Evolutionary conservation across 2,888 invertebrate genomes (phyloP), one percentile per base, ranked within the genome.

Genomic region (Dione juno): DNA sequence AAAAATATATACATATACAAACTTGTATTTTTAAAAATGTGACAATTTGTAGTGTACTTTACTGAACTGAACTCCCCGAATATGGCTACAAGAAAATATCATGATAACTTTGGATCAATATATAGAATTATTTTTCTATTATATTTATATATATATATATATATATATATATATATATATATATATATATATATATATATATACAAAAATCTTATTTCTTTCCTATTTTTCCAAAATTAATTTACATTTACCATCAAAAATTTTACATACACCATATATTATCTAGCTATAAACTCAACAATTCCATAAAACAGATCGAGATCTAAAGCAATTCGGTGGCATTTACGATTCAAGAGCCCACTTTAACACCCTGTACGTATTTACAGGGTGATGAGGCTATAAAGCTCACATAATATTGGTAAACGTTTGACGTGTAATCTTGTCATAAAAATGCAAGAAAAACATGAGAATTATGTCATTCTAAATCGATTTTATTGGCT

Each of bases 401-500:
- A 91, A 90, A 90, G 83, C 75, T 79, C 82, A 82, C 83, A 83
- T 88, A 84, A 87, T 88, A 87, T 88, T 85, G 84, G 83, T 87
- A 89, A 92, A 87, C 88, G 90, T 85, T 90, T 89, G 85, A 88
- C 83, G 83, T 83, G 83, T 84, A 84, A 88, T 87, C 83, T 81
- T 79, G 77, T 74, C 76, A 77, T 82, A 82, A 82, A 82, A 76
- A 75, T 72, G 74, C 74, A 72, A 73, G 72, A 69, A 68, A 66
- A 73, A 75, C 37, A 74, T 70, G 69, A 5, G 61, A 73, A 69
- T 74, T 67, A 71, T 68, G 65, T 71, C 71, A 72, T 75, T 76
- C 58, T 59, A 59, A 75, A 76, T 75, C 74, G 75, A 76, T 75
- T 77, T 76, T 73, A 68, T 70, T 70, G 57, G 41, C 43, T 57